A percentile compares a stretch with the other conserved stretches of the same genome.
Conservation (phyloP, 2,888 invertebrate species). For the Lasioglossum leucozonium region DNA sequence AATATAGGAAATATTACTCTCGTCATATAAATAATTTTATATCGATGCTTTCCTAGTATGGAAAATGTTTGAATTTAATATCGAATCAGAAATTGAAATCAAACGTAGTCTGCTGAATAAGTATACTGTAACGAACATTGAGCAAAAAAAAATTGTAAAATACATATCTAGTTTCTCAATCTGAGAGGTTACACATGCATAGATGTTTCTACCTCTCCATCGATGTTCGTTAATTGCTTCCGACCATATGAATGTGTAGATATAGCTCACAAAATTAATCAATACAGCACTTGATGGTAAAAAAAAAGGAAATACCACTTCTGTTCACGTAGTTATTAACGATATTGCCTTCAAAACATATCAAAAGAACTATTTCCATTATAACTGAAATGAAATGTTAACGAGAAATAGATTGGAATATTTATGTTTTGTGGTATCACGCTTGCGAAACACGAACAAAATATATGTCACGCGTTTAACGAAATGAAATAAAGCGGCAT, state of each 20-base stretch:
- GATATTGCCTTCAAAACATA: background rate
- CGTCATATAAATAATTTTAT: background rate
- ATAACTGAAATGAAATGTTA: background rate
- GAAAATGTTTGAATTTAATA: background rate
- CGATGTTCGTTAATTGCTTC: background rate
- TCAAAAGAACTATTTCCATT: background rate
- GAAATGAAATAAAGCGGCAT: background rate
- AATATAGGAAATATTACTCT: background rate
- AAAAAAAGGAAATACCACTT: background rate
- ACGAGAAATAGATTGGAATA: background rate
- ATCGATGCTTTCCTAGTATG: background rate
- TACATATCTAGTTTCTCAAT: background rate
- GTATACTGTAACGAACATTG: background rate
- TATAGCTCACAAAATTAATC: background rate
- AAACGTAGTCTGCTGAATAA: background rate
- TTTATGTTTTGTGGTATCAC: background rate
- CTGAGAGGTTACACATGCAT: background rate
- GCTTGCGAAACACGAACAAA: background rate
- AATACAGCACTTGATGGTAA: background rate
- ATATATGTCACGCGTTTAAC: background rate
- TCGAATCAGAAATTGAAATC: background rate
- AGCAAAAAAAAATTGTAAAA: background rate
- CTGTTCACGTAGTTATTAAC: background rate
- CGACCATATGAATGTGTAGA: background rate
- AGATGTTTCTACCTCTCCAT: background rate